phyloP scores from a whole-genome alignment of 2,113 vertebrate genomes.

The Lontra canadensis region DNA sequence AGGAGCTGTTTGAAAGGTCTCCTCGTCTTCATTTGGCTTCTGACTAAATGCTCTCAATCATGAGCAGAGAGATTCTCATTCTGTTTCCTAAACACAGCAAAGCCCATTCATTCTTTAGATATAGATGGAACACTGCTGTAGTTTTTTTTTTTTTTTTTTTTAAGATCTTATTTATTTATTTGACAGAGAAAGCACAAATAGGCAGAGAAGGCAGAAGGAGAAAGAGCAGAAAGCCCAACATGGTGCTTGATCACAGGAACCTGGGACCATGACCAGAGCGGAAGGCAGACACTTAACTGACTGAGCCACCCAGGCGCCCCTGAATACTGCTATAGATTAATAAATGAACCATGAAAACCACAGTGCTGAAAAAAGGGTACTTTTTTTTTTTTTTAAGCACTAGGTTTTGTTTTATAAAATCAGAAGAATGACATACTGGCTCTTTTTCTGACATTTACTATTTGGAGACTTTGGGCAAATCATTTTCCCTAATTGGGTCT shows the following conservation, averaged over 20 bases:
- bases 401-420: conserved; percentile 3
- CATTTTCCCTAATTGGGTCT: background rate
- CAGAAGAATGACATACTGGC: background rate
- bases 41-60: background rate
- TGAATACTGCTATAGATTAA: background rate
- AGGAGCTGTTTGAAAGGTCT: background rate
- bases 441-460: background rate
- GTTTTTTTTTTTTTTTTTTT: too few relatives aligned
- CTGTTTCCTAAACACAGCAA: background rate
- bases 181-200: too few relatives aligned
- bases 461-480: background rate
- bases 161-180: too few relatives aligned
- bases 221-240: too few relatives aligned
- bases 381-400: background rate
- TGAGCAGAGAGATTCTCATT: background rate
- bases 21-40: background rate
- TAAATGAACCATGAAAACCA: background rate
- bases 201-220: too few relatives aligned
- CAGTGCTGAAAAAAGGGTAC: background rate
- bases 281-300: too few relatives aligned
- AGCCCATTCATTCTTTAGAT: background rate
- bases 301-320: too few relatives aligned
- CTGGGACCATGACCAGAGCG: too few relatives aligned
- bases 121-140: background rate
- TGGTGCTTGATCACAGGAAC: too few relatives aligned